Percentiles rank a stretch among this genome's conserved stretches.
These are phyloP conservation scores for Rhinogobius similis DNA, from an alignment of 2,113 vertebrate genomes.

Conservation along the genomic window DNA sequence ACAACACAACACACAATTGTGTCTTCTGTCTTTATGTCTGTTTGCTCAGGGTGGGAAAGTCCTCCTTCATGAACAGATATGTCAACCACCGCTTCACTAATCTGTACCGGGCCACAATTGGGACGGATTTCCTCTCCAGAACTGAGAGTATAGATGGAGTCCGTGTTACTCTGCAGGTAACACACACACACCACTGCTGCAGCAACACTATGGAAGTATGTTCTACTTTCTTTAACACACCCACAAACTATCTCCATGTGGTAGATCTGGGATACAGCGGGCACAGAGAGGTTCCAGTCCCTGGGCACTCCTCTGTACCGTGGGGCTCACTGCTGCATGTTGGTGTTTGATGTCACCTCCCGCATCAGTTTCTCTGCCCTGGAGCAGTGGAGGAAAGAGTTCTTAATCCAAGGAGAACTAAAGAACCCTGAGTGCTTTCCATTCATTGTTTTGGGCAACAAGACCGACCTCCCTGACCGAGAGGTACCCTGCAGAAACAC, in stretches of 20 bases:
- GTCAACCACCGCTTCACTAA: slow-evolving; percentile 68
- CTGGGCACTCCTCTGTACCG: slow-evolving; percentile 60
- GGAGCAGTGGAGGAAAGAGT: slow-evolving; percentile 66
- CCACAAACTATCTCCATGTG: background rate
- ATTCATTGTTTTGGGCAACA: slow-evolving; percentile 73
- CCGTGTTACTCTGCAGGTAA: slow-evolving; percentile 63
- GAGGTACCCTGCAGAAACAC: slow-evolving; percentile 43
- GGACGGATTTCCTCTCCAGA: slow-evolving; percentile 71
- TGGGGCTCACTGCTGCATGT: slow-evolving; percentile 64
- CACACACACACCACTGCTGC: background rate
- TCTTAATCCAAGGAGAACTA: slow-evolving; percentile 61
- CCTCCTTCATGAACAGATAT: slow-evolving; percentile 69
- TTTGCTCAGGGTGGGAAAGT: slow-evolving; percentile 70
- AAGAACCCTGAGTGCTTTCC: slow-evolving; percentile 52
- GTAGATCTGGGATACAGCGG: slow-evolving; percentile 72
- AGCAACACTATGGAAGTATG: background rate
- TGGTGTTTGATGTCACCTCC: slow-evolving; percentile 71
- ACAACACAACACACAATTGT: no score
- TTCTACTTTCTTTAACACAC: background rate
- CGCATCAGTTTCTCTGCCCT: slow-evolving; percentile 56
- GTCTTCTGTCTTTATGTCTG: slow-evolving; percentile 2
- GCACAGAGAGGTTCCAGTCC: slow-evolving; percentile 72
- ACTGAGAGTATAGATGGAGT: slow-evolving; percentile 42
- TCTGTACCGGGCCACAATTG: slow-evolving; percentile 64
- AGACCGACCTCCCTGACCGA: slow-evolving; percentile 60